Conservation (phyloP, 1,140 invertebrate species). For the Berghia stephanieae region DNA sequence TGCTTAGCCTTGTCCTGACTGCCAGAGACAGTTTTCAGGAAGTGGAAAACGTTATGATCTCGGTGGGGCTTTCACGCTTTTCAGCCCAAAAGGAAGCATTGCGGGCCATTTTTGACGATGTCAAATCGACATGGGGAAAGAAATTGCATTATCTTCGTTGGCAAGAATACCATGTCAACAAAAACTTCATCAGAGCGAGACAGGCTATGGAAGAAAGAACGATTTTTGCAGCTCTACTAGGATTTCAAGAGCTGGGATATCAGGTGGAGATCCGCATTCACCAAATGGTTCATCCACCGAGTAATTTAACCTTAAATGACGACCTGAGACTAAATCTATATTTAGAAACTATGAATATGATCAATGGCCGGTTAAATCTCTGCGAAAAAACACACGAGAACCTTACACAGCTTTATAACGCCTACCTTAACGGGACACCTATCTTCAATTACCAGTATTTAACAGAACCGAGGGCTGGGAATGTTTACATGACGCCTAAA, state of each 20-base stretch:
- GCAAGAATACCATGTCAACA: constrained; percentile 41
- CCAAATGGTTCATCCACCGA: constrained; percentile 15
- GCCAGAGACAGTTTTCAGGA: too few species aligned
- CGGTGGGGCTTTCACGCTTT: too few species aligned
- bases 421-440: constrained; percentile 43
- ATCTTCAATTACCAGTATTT: constrained; percentile 44
- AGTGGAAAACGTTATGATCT: too few species aligned
- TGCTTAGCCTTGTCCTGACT: too few species aligned
- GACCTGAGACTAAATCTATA: constrained; percentile 31
- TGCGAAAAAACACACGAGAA: constrained; percentile 38
- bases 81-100: too few species aligned
- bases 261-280: constrained; percentile 34
- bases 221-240: constrained; percentile 37
- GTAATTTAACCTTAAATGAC: too few species aligned
- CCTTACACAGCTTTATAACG: constrained; percentile 38
- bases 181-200: constrained; percentile 45
- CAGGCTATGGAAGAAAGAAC: constrained; percentile 55
- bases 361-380: constrained; percentile 36
- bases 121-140: constrained; percentile 31
- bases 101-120: too few species aligned
- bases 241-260: constrained; percentile 42
- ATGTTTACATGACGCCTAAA: constrained; percentile 45
- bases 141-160: constrained; percentile 39
- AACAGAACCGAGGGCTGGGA: constrained; percentile 37
- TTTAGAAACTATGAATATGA: constrained; percentile 17